Conservation (phyloP, 2,888 invertebrate species). For the Zygaena filipendulae region DNA sequence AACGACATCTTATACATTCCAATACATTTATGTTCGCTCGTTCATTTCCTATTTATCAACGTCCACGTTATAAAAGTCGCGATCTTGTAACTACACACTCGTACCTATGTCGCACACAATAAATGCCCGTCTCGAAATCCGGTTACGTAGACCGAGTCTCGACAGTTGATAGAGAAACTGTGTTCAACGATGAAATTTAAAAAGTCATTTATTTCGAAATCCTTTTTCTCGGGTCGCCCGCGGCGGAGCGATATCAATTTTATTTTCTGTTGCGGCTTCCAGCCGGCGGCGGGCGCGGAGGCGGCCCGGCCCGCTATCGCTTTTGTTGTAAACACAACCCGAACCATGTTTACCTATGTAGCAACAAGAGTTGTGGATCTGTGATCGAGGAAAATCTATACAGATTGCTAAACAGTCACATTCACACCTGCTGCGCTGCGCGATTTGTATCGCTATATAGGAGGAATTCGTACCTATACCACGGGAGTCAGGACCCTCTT, state of each 20-base stretch:
- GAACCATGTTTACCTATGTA: too few relatives aligned
- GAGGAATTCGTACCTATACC: too few relatives aligned
- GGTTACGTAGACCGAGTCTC: slow-evolving; percentile 59
- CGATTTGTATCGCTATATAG: too few relatives aligned
- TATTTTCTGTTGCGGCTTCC: slow-evolving; percentile 60
- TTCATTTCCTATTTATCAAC: slow-evolving; percentile 37
- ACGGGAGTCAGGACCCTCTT: too few relatives aligned
- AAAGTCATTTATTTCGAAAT: slow-evolving; percentile 69
- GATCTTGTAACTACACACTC: too few relatives aligned
- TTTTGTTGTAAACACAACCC: background rate
- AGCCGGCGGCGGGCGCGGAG: slow-evolving; percentile 15
- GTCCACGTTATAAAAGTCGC: slow-evolving; percentile 47
- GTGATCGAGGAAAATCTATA: too few relatives aligned
- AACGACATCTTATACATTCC: too few relatives aligned
- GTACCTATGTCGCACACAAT: slow-evolving; percentile 59
- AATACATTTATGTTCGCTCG: too few relatives aligned
- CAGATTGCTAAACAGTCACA: too few relatives aligned
- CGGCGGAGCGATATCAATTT: slow-evolving; percentile 63
- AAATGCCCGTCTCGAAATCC: slow-evolving; percentile 61
- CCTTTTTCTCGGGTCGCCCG: slow-evolving; percentile 64
- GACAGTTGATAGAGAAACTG: slow-evolving; percentile 68
- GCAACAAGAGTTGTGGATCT: too few relatives aligned
- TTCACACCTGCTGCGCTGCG: too few relatives aligned
- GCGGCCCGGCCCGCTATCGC: background rate
- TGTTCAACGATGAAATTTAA: slow-evolving; percentile 69